phyloP scores from a whole-genome alignment of 2,888 invertebrate genomes.

The Endomychus coccineus region DNA sequence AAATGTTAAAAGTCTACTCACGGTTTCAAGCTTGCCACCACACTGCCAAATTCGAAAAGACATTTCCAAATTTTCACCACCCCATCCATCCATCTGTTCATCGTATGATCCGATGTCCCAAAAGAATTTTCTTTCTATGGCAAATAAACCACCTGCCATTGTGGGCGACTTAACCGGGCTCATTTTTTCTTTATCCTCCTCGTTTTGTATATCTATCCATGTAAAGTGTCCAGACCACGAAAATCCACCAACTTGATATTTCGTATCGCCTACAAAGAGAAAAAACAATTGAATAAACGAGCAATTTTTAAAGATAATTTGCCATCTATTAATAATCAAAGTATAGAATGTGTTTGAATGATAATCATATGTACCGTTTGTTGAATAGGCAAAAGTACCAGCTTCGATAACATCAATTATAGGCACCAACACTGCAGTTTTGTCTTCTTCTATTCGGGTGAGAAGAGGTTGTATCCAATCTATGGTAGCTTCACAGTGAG shows the following conservation, averaged over 20 bases:
- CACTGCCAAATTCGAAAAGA: slow-evolving; percentile 88
- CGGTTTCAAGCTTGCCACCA: slow-evolving; percentile 87
- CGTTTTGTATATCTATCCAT: slow-evolving; percentile 73
- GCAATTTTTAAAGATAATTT: too few species aligned
- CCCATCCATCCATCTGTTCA: slow-evolving; percentile 95
- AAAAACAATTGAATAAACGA: not conserved
- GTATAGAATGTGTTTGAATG: not conserved
- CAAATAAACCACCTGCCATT: slow-evolving; percentile 98
- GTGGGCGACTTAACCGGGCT: slow-evolving; percentile 80
- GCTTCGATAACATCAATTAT: slow-evolving; percentile 93
- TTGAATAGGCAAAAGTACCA: slow-evolving; percentile 66
- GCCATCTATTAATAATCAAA: too few species aligned
- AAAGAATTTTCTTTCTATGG: slow-evolving; percentile 86
- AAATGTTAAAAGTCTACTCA: too few species aligned
- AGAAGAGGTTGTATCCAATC: slow-evolving; percentile 87
- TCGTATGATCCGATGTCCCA: slow-evolving; percentile 94
- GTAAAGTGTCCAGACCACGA: slow-evolving; percentile 89
- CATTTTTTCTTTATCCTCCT: slow-evolving; percentile 53
- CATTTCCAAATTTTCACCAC: slow-evolving; percentile 96
- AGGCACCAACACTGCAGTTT: slow-evolving; percentile 79
- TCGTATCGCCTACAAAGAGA: slow-evolving; percentile 33
- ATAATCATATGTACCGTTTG: slow-evolving; percentile 41
- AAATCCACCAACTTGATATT: slow-evolving; percentile 70
- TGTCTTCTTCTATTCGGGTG: slow-evolving; percentile 72
- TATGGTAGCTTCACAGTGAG: slow-evolving; percentile 79